Percentiles rank a stretch among this genome's conserved stretches.
Conservation (phyloP, 2,113 vertebrate genomes). For the Channa maculata region DNA sequence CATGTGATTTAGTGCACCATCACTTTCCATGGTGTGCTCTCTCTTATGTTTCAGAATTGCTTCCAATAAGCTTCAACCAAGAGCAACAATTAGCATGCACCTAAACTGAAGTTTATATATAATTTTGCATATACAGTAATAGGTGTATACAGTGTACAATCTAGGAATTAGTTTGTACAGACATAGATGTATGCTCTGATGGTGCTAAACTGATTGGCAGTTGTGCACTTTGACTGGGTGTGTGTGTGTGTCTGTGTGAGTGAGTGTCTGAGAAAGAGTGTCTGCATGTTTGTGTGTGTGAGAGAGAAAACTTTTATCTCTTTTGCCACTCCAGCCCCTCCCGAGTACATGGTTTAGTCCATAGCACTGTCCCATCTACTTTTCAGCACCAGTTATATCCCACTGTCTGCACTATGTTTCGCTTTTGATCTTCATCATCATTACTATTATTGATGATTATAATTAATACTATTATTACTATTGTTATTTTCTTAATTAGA, state of each 20-base stretch:
- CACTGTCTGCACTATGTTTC: slow-evolving; percentile 87
- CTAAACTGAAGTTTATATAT: slow-evolving; percentile 67
- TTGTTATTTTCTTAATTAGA: slow-evolving; percentile 89
- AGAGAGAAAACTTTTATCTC: slow-evolving; percentile 46
- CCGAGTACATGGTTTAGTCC: slow-evolving; percentile 71
- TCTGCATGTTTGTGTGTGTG: slow-evolving; percentile 13
- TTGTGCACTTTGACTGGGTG: slow-evolving; percentile 79
- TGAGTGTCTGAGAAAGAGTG: slow-evolving; percentile 22
- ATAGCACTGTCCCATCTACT: slow-evolving; percentile 78
- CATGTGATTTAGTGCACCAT: slow-evolving; percentile 52
- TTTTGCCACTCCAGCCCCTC: slow-evolving; percentile 43
- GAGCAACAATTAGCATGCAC: slow-evolving; percentile 78
- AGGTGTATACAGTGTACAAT: slow-evolving; percentile 70
- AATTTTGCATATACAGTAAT: slow-evolving; percentile 59
- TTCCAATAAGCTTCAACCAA: slow-evolving; percentile 80
- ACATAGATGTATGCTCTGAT: slow-evolving; percentile 78
- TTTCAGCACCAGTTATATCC: slow-evolving; percentile 81
- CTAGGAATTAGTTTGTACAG: slow-evolving; percentile 71
- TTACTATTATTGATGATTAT: slow-evolving; percentile 72
- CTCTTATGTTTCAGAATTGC: slow-evolving; percentile 73
- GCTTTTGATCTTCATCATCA: slow-evolving; percentile 83
- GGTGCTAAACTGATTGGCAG: slow-evolving; percentile 83
- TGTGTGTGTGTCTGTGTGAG: slow-evolving; percentile 21
- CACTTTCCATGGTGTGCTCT: slow-evolving; percentile 60
- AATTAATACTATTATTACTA: slow-evolving; percentile 82